A percentile compares a stretch with the other conserved stretches of the same genome.
phyloP scores from a whole-genome alignment of 2,797 vertebrate genomes.

The Betta splendens region DNA sequence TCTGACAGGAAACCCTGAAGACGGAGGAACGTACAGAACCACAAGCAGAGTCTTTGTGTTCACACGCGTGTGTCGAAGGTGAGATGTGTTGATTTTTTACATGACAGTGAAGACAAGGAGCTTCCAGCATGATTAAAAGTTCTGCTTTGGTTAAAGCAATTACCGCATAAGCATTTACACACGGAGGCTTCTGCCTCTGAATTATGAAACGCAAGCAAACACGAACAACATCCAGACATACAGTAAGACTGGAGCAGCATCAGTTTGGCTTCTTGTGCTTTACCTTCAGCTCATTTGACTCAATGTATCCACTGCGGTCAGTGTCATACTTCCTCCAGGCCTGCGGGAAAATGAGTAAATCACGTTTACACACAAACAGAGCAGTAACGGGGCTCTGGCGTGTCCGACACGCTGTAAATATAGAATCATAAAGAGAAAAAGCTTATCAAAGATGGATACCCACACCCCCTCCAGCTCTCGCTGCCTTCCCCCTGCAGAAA shows the following conservation, averaged over 20 bases:
- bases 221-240: too few species aligned
- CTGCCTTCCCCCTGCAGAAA: conserved; percentile 54
- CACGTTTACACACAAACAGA: background rate
- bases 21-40: conserved; percentile 10
- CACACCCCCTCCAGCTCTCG: conserved; percentile 52
- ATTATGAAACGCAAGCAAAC: too few species aligned
- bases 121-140: too few species aligned
- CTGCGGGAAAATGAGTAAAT: conserved; percentile 81
- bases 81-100: too few species aligned
- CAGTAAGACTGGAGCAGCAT: too few species aligned
- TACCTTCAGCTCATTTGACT: conserved; percentile 97
- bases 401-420: conserved; percentile 48
- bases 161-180: too few species aligned
- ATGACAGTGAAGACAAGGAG: too few species aligned
- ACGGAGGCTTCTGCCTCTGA: too few species aligned
- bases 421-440: conserved; percentile 54
- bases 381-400: background rate
- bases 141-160: too few species aligned
- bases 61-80: too few species aligned
- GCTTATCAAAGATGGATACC: conserved; percentile 71
- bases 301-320: conserved; percentile 96
- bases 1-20: conserved; percentile 93
- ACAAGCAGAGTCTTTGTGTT: conserved; percentile 1
- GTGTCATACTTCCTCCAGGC: conserved; percentile 95
- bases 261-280: conserved; percentile 26